These are phyloP conservation scores for Dicycla oo DNA, from an alignment of 2,888 invertebrate species.

Conservation along the genomic window DNA sequence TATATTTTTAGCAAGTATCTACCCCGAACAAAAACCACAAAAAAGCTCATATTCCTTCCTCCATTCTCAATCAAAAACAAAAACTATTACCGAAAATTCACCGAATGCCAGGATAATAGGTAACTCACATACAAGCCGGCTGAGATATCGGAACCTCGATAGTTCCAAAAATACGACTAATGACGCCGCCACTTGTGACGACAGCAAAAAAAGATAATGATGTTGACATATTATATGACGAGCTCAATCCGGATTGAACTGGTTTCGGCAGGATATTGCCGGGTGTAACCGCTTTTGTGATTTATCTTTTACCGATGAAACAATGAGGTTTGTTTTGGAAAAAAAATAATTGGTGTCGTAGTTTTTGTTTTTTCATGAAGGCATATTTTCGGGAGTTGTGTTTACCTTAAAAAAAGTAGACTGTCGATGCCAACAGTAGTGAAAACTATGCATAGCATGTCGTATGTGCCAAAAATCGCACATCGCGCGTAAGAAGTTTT, in stretches of 20 bases:
- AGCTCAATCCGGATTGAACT: constrained; percentile 40
- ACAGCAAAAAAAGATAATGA: constrained; percentile 64
- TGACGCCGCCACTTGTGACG: constrained; percentile 70
- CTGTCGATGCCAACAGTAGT: too few relatives aligned
- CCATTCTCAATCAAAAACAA: background rate
- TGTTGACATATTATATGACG: constrained; percentile 50
- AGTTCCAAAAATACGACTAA: constrained; percentile 77
- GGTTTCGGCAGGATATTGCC: constrained; percentile 25
- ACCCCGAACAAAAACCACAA: background rate
- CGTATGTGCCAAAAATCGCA: too few relatives aligned
- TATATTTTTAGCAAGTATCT: background rate
- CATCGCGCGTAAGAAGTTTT: too few relatives aligned
- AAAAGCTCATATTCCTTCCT: background rate
- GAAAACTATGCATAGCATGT: too few relatives aligned
- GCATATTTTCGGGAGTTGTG: background rate
- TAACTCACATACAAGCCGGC: constrained; percentile 32
- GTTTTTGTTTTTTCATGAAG: background rate
- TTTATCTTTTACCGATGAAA: constrained; percentile 13
- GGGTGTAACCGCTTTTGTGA: constrained; percentile 20
- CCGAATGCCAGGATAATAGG: constrained; percentile 19
- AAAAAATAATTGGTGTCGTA: background rate
- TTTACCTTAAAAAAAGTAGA: background rate
- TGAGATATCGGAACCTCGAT: constrained; percentile 65
- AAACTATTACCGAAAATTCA: constrained; percentile 13
- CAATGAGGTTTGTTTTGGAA: background rate